Evolutionary conservation across 2,113 vertebrate genomes (phyloP), one percentile per base, ranked within the genome.

Genomic region (Hemicordylus capensis): DNA sequence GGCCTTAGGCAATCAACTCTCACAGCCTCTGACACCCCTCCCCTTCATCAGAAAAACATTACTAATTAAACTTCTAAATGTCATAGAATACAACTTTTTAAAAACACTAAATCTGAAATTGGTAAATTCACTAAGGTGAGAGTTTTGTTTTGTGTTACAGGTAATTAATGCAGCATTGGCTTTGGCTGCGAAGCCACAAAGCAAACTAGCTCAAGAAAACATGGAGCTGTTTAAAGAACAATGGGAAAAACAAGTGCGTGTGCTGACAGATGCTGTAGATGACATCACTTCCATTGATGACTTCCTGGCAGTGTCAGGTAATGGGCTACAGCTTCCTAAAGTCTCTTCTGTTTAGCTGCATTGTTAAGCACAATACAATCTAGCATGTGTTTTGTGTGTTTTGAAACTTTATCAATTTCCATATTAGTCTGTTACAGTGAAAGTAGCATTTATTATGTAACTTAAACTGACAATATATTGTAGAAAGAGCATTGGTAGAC

Each of bases 201-300:
- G 99, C 96, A 99, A 99, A 91, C 97, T 99, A 94, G 98, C 98
- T 84, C 98, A 98, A 79, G 99, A 99, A 89, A 99, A 99, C 94
- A 99, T 99, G 99, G 98, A 99, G 91, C 94, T 99, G 89, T 99
- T 99, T 95, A 99, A 99, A 93, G 98, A 99, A 83, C 97, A 98
- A 84, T 99, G 99, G 99, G 99, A 99, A 96, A 98, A 97, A 94
- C 99, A 99, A 90, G 99, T 99, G 61, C 98, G 98, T 0, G 97
- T 99, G 87, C 97, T 99, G 90, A 99, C 99, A 0, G 99, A 99
- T 73, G 99, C 99, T 34, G 99, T 99, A 0, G 99, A 99, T 93
- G 99, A 99, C 96, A 99, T 99, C 90, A 99, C 99, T 63, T 99
- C 98, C 91, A 99, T 99, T 64, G 99, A 99, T 80, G 99, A 99